phyloP scores from a whole-genome alignment of 2,797 vertebrate species.

The Cynopterus sphinx region DNA sequence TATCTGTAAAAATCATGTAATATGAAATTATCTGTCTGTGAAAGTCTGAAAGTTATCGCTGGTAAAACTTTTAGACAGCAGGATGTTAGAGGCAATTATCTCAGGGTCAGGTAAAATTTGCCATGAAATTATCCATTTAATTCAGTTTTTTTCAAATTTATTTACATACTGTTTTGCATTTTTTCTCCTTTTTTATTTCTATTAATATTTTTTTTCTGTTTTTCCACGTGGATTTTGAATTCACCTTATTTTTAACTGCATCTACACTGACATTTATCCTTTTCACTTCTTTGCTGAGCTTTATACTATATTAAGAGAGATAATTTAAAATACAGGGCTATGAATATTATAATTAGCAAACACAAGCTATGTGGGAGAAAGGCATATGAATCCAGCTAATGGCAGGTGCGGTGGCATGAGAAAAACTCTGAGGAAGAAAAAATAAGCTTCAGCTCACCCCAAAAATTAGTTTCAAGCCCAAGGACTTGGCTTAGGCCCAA shows the following conservation, averaged over 20 bases:
- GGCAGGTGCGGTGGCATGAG: neutral
- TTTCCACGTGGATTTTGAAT: neutral
- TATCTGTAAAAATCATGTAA: neutral
- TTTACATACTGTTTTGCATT: neutral
- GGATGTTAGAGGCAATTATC: neutral
- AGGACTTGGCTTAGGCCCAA: conserved; percentile 2
- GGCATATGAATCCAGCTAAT: conserved; percentile 48
- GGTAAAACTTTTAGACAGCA: neutral
- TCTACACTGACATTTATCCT: neutral
- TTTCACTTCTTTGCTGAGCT: conserved; percentile 23
- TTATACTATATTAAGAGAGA: conserved; percentile 28
- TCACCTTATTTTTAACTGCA: neutral
- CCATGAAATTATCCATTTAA: neutral
- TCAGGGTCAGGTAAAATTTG: neutral
- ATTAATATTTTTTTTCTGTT: neutral
- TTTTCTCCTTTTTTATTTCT: neutral
- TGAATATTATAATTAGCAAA: neutral
- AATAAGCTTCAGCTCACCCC: conserved; percentile 27
- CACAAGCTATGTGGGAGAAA: neutral
- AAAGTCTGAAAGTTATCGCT: conserved; percentile 7
- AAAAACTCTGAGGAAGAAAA: neutral
- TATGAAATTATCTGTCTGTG: neutral
- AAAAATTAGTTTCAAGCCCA: conserved; percentile 50
- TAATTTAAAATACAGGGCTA: conserved; percentile 10
- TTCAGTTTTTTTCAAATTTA: neutral